A percentile compares a stretch with the other conserved stretches of the same genome.
These are phyloP conservation scores for Choristoneura rosaceana DNA, from an alignment of 2,888 invertebrate species.

Conservation along the genomic window DNA sequence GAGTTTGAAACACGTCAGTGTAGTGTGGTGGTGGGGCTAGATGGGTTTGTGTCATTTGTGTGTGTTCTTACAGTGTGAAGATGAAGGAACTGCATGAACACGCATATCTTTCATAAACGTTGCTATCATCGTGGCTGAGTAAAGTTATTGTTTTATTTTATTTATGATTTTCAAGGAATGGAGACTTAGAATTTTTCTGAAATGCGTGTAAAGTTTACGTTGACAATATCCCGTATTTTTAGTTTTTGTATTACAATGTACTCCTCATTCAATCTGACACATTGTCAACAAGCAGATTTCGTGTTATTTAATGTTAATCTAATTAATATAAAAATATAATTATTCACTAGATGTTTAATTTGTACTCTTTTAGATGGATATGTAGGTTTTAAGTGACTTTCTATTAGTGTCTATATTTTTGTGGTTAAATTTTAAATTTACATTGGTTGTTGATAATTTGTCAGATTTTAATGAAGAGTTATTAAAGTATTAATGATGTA, in stretches of 20 bases:
- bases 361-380: background rate
- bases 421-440: background rate
- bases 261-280: background rate
- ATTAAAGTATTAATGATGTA: background rate
- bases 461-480: background rate
- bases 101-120: too few species aligned
- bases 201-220: too few species aligned
- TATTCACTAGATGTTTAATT: background rate
- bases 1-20: too few species aligned
- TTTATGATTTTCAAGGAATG: too few species aligned
- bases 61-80: too few species aligned
- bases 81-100: too few species aligned
- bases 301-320: background rate
- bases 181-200: too few species aligned
- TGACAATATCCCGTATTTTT: background rate
- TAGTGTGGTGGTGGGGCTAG: too few species aligned
- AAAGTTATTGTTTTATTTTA: too few species aligned
- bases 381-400: background rate
- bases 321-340: background rate
- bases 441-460: background rate
- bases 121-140: too few species aligned
- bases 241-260: background rate
- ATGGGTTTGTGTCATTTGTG: too few species aligned
- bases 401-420: conserved; percentile 1
- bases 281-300: background rate